Evolutionary conservation across 2,888 invertebrate species (phyloP).

Genomic region (Yponomeuta plumbellus): DNA sequence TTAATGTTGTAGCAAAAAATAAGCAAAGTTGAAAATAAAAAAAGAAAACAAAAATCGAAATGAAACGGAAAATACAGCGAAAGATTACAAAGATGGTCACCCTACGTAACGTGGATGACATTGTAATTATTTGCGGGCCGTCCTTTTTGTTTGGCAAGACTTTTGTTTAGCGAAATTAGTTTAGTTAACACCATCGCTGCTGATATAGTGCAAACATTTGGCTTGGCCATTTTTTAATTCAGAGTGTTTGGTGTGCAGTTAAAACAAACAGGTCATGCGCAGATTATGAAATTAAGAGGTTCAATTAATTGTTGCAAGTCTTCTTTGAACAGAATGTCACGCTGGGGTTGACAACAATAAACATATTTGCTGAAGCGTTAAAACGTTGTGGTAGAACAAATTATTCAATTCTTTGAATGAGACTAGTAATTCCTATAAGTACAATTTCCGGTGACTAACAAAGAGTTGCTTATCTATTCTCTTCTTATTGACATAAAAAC

Average conservation of each 20-base stretch:
- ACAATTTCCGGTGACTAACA: too few relatives aligned
- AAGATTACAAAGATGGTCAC: neutral
- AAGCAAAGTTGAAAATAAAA: neutral
- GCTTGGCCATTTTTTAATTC: neutral
- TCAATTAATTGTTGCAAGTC: neutral
- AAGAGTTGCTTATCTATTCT: too few relatives aligned
- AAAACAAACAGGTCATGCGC: neutral
- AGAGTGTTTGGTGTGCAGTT: neutral
- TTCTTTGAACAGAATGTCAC: neutral
- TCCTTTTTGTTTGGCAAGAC: slow-evolving; percentile 16
- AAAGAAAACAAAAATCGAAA: neutral
- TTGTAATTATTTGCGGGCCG: slow-evolving; percentile 18
- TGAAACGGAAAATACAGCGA: too few relatives aligned
- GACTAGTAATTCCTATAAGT: too few relatives aligned
- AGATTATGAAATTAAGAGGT: neutral
- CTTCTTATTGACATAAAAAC: too few relatives aligned
- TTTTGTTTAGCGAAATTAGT: slow-evolving; percentile 21
- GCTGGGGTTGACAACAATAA: too few relatives aligned
- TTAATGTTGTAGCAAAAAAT: too few relatives aligned
- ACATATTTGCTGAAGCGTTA: too few relatives aligned
- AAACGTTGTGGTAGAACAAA: too few relatives aligned
- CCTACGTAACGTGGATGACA: slow-evolving; percentile 6
- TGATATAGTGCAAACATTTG: slow-evolving; percentile 6
- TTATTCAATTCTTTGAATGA: too few relatives aligned
- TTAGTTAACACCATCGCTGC: slow-evolving; percentile 15